These are phyloP conservation scores for Porphyrio hochstetteri DNA, from an alignment of 2,113 vertebrate species.

Conservation along the genomic window DNA sequence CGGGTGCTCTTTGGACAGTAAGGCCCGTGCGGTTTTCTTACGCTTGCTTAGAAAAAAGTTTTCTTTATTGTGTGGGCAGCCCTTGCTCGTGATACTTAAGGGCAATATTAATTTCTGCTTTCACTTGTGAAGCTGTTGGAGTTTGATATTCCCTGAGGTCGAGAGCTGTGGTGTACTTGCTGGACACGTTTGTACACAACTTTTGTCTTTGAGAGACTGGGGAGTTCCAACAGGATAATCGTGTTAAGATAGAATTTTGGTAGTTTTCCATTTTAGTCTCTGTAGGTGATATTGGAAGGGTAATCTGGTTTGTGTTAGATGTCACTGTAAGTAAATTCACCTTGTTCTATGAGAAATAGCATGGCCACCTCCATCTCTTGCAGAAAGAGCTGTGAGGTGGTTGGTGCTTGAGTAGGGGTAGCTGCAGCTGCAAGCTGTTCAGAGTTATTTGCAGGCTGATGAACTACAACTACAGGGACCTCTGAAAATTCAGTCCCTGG, in stretches of 20 bases:
- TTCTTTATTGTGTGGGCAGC: accelerated
- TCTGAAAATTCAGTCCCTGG: not conserved
- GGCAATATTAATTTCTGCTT: accelerated
- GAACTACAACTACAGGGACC: not conserved
- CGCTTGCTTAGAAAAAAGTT: accelerated
- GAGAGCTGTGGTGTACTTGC: not conserved
- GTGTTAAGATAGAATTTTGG: not conserved
- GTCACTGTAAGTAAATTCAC: not conserved
- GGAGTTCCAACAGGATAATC: accelerated
- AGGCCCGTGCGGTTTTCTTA: not conserved
- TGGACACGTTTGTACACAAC: accelerated
- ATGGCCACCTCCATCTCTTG: not conserved
- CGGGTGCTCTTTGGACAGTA: too few relatives aligned
- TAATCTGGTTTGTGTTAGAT: not conserved
- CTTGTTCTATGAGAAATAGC: not conserved
- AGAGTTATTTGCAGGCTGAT: not conserved
- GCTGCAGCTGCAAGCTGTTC: not conserved
- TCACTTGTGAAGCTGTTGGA: not conserved
- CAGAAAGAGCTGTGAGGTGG: not conserved
- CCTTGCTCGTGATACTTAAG: not conserved
- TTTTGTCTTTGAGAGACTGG: not conserved
- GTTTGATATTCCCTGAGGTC: not conserved
- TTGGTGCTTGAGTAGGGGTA: not conserved
- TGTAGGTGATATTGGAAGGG: accelerated
- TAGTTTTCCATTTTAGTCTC: not conserved